Percentiles rank a stretch among this genome's conserved stretches.
Evolutionary conservation across 2,888 invertebrate genomes (phyloP).

Genomic region (Eupithecia pulchellata): DNA sequence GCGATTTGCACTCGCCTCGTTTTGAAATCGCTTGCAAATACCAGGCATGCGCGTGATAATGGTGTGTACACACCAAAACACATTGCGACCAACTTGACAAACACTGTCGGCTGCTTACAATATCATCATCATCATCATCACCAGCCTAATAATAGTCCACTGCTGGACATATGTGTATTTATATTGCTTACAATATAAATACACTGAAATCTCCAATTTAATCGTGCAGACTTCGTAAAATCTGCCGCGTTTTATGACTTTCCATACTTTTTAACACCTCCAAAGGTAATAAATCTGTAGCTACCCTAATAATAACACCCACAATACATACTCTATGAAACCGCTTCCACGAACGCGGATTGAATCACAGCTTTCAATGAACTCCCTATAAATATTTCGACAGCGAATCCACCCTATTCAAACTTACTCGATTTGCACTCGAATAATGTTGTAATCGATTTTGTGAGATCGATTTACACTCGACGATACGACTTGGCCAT

Average conservation of each 20-base stretch:
- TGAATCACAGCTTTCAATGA: constrained; percentile 29
- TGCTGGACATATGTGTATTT: too few species aligned
- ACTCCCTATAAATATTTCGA: constrained; percentile 32
- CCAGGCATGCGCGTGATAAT: too few species aligned
- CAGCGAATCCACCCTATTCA: constrained; percentile 42
- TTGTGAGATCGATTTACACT: constrained; percentile 12
- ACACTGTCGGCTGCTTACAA: too few species aligned
- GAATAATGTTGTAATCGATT: constrained; percentile 44
- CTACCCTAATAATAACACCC: background rate
- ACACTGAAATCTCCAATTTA: too few species aligned
- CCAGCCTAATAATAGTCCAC: too few species aligned
- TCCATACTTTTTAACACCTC: background rate
- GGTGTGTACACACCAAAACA: too few species aligned
- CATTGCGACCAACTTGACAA: too few species aligned
- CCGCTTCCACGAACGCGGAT: constrained; percentile 19
- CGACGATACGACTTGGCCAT: background rate
- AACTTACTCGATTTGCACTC: constrained; percentile 58
- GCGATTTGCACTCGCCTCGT: too few species aligned
- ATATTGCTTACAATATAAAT: too few species aligned
- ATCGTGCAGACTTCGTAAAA: background rate
- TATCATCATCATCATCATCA: too few species aligned
- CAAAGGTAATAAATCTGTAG: background rate
- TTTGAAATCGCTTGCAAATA: too few species aligned
- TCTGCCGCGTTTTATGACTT: background rate
- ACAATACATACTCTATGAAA: constrained; percentile 1